Evolutionary conservation across 2,797 vertebrate species (phyloP), one percentile per base, ranked within the genome.

Genomic region (Hirundo rustica): DNA sequence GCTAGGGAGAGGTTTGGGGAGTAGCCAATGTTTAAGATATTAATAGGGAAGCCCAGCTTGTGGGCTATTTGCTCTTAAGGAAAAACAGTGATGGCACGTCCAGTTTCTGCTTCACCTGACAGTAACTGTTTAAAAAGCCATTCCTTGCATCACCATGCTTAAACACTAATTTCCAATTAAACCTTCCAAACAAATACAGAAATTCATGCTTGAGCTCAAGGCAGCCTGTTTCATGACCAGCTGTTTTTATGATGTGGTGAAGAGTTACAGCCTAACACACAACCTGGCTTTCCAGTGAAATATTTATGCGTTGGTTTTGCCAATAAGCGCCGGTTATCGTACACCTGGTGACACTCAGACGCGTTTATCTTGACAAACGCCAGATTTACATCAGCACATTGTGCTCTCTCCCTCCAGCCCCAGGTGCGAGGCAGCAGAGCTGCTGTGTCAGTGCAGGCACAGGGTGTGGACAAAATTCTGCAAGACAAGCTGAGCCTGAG

Each of bases 1-100:
- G 25, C 22, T 8, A 14, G 13, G 30, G 3, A 19, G 48, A 34
- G 26, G 15, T 6, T 1, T 22, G 9, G 9, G 45, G 27, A 32
- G 45, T 6, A 38, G 36, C 30, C 15, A 6, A 3, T 0, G 13
- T 3, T 34, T 13, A 5, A 18, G n/a, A 11, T 0, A 6, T 20
- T 18, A 6, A 6, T 4, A 17, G 21, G 7, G 16, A 27, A 47
- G 51, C 21, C 8, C 38, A 5, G 13, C 16, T 2, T 9, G 36
- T 1, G 58, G 36, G 45, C 3, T 58, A 0, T 23, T 81, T 25
- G 3, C 7, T 1, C 13, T 1, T 25, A 22, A 11, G 55, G 12
- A n/a, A 30, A 40, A n/a, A 5, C 27, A 13, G 48, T 10, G 47
- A 5, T 6, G 54, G n/a, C 4, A 19, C 1, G 2, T 27, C 26